Percentiles rank a stretch among this genome's conserved stretches.
Evolutionary conservation across 2,797 vertebrate genomes (phyloP).

Genomic region (Hirundo rustica): DNA sequence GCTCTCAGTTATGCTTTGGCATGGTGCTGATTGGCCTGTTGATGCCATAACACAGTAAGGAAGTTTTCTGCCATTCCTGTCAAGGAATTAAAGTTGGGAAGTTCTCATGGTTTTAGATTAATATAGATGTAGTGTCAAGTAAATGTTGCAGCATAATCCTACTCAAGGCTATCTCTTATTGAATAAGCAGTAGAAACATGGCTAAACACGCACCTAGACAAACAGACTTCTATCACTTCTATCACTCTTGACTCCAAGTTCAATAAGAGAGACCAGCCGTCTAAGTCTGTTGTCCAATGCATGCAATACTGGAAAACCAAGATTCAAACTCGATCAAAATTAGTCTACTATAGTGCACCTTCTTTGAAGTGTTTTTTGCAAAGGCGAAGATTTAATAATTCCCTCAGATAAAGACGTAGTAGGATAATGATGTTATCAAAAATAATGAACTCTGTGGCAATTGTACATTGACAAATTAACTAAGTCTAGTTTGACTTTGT

Average conservation of each 20-base stretch:
- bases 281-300: background rate
- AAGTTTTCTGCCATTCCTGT: background rate
- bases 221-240: background rate
- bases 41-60: background rate
- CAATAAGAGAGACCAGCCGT: background rate
- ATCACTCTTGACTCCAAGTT: background rate
- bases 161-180: background rate
- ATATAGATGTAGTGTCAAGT: background rate
- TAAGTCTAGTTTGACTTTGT: background rate
- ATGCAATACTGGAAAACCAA: background rate
- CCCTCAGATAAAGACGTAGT: background rate
- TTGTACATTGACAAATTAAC: background rate
- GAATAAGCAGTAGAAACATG: background rate
- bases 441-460: background rate
- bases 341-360: background rate
- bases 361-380: background rate
- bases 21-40: background rate
- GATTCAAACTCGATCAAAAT: slow-evolving; percentile 10
- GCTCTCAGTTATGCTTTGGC: background rate
- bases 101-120: background rate
- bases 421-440: background rate
- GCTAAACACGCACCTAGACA: background rate
- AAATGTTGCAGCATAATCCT: background rate
- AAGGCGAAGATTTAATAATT: slow-evolving; percentile 9
- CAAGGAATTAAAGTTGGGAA: background rate